Conservation (phyloP, 2,113 vertebrate genomes). For the Edolisoma coerulescens region DNA sequence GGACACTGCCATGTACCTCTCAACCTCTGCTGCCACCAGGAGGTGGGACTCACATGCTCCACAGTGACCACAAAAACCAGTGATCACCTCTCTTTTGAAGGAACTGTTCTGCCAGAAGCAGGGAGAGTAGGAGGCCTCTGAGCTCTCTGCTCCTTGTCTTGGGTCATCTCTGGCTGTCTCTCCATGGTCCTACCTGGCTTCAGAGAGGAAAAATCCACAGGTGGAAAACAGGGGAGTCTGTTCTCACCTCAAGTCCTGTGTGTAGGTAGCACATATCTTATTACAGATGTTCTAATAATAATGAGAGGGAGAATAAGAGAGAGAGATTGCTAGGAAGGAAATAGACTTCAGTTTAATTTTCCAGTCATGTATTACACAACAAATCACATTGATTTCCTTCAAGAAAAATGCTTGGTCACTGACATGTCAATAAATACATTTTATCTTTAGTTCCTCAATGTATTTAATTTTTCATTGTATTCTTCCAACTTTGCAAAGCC, state of each 20-base stretch:
- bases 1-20: background rate
- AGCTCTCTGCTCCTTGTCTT: background rate
- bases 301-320: background rate
- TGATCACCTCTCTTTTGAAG: background rate
- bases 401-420: background rate
- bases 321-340: background rate
- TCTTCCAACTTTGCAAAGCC: background rate
- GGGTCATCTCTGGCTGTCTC: background rate
- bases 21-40: background rate
- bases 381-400: background rate
- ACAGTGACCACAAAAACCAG: background rate
- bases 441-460: background rate
- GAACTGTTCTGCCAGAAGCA: background rate
- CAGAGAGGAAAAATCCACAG: background rate
- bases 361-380: background rate
- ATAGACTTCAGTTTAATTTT: background rate
- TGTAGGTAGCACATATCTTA: background rate
- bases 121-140: background rate
- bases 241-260: background rate
- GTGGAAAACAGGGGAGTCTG: background rate
- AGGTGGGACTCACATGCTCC: background rate
- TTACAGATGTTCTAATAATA: background rate
- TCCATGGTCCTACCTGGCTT: background rate
- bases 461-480: background rate
- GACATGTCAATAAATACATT: background rate